Percentiles rank a stretch among this genome's conserved stretches.
phyloP scores from a whole-genome alignment of 2,113 vertebrate genomes.

The Trinectes maculatus region DNA sequence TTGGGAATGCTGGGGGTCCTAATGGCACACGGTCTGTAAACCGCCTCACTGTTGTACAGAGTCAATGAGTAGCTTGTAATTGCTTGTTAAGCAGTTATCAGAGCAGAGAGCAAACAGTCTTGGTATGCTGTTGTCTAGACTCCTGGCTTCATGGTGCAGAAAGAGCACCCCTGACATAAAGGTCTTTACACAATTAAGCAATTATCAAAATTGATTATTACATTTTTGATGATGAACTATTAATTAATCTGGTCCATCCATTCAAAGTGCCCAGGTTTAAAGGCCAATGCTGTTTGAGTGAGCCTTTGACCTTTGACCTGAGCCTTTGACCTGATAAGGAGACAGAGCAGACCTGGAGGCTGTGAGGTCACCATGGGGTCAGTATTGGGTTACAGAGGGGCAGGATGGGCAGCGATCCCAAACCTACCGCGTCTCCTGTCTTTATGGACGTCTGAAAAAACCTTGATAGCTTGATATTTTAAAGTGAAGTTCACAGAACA shows the following conservation, averaged over 20 bases:
- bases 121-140: slow-evolving; percentile 38
- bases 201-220: no score
- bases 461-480: background rate
- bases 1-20: slow-evolving; percentile 3
- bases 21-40: slow-evolving; percentile 8
- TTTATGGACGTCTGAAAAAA: background rate
- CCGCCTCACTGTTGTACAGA: slow-evolving; percentile 9
- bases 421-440: no score
- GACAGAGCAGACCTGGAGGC: slow-evolving; percentile 6
- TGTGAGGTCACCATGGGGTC: slow-evolving; percentile 49
- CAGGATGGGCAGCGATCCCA: background rate
- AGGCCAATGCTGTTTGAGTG: slow-evolving; percentile 2
- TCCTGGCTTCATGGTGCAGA: slow-evolving; percentile 18
- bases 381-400: slow-evolving; percentile 17
- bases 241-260: background rate
- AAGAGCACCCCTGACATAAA: background rate
- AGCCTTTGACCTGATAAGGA: slow-evolving; percentile 58
- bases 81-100: slow-evolving; percentile 56
- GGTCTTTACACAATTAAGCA: no score
- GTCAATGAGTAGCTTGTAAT: slow-evolving; percentile 64
- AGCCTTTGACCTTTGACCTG: slow-evolving; percentile 52
- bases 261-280: slow-evolving; percentile 10
- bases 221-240: background rate
- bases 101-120: slow-evolving; percentile 53
- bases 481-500: background rate